These are phyloP conservation scores for Nyctalus aviator DNA, from an alignment of 2,797 vertebrate genomes.

Conservation along the genomic window DNA sequence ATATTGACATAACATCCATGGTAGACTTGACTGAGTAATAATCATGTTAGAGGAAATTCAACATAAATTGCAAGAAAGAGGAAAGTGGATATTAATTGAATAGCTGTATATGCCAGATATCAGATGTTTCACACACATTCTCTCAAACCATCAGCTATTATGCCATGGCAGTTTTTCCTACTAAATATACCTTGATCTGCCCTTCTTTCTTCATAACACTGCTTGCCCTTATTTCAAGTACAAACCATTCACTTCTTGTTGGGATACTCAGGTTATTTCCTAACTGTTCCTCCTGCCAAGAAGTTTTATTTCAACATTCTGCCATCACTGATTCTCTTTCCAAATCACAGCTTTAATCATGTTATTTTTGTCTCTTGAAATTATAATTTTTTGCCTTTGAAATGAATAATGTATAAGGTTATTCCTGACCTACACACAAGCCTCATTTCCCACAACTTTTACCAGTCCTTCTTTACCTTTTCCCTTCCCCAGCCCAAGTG, in stretches of 20 bases:
- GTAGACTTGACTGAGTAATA: conserved; percentile 2
- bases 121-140: not conserved
- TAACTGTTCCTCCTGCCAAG: not conserved
- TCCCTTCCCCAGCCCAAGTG: not conserved
- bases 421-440: not conserved
- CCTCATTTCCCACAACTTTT: not conserved
- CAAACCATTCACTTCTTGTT: not conserved
- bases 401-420: not conserved
- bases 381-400: not conserved
- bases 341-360: not conserved
- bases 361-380: not conserved
- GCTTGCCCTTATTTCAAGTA: conserved; percentile 35
- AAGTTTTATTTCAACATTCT: conserved; percentile 24
- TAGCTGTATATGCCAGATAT: not conserved
- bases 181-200: conserved; percentile 11
- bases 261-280: not conserved
- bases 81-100: conserved; percentile 6
- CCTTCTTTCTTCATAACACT: conserved; percentile 15
- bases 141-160: conserved; percentile 11
- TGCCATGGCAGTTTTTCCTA: not conserved
- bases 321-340: not conserved
- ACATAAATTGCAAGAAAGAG: not conserved
- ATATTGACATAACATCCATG: not conserved
- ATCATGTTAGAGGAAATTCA: conserved; percentile 17
- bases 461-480: not conserved